Percentiles rank a stretch among this genome's conserved stretches.
These are phyloP conservation scores for Crepidodera aurea DNA, from an alignment of 2,888 invertebrate species.

Conservation along the genomic window DNA sequence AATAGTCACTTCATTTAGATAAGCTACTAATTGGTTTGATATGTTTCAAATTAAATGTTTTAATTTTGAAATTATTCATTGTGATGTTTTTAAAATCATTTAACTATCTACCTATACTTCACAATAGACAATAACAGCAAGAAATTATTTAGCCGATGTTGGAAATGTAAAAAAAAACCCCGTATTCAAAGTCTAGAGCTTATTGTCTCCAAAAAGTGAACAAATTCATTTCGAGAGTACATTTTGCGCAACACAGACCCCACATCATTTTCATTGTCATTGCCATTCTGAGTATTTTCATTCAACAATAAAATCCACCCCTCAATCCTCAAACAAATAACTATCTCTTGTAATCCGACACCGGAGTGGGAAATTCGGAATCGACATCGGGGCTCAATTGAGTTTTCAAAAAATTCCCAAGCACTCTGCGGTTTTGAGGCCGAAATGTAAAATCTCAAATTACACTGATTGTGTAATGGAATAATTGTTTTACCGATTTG, in stretches of 20 bases:
- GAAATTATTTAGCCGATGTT: too few species aligned
- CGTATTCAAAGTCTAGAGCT: too few species aligned
- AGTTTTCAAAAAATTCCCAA: conserved; percentile 32
- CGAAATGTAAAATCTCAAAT: conserved; percentile 35
- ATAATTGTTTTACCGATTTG: conserved; percentile 33
- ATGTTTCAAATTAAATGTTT: too few species aligned
- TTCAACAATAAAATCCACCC: conserved; percentile 34
- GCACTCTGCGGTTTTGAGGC: conserved; percentile 32
- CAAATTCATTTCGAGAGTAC: conserved; percentile 3
- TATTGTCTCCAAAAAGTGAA: neutral
- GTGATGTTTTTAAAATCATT: too few species aligned
- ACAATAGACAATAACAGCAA: too few species aligned
- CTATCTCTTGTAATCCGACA: conserved; percentile 34
- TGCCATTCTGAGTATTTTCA: conserved; percentile 19
- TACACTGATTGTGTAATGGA: conserved; percentile 30
- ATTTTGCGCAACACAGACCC: conserved; percentile 1
- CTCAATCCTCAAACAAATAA: conserved; percentile 26
- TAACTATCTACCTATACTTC: too few species aligned
- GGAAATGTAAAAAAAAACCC: conserved; percentile 2
- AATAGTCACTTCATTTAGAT: too few species aligned
- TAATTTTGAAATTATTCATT: too few species aligned
- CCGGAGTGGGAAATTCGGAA: conserved; percentile 20
- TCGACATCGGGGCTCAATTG: conserved; percentile 23
- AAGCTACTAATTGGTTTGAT: too few species aligned
- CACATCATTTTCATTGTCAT: conserved; percentile 19